phyloP scores from a whole-genome alignment of 2,888 invertebrate genomes.

The Tromatobia lineatoria region DNA sequence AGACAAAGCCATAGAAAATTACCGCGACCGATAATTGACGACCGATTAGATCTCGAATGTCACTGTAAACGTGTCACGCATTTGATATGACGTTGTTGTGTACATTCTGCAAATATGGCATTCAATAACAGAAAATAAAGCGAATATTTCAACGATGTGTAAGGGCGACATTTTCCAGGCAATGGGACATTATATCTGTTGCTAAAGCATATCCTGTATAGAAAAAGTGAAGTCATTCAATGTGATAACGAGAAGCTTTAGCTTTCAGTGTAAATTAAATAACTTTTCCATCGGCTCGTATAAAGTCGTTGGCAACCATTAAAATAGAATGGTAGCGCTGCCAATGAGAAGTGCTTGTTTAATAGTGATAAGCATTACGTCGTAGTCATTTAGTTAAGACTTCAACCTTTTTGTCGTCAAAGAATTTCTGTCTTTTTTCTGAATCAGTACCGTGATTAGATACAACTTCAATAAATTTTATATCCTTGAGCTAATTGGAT shows the following conservation, averaged over 20 bases:
- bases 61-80: slow-evolving; percentile 26
- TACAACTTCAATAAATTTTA: background rate
- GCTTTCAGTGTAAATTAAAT: background rate
- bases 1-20: slow-evolving; percentile 43
- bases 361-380: background rate
- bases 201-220: background rate
- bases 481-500: background rate
- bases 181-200: background rate
- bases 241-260: background rate
- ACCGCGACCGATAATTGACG: slow-evolving; percentile 36
- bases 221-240: background rate
- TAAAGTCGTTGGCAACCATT: slow-evolving; percentile 2
- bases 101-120: background rate
- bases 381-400: background rate
- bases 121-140: background rate
- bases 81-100: slow-evolving; percentile 3
- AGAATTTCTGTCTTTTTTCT: background rate
- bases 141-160: background rate
- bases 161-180: background rate
- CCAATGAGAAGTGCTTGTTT: background rate
- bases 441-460: background rate
- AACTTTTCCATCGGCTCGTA: background rate
- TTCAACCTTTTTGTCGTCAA: background rate
- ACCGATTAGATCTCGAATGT: slow-evolving; percentile 33
- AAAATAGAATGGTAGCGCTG: background rate